Conservation (phyloP, 2,888 invertebrate species). For the Amblyjoppa proteus region DNA sequence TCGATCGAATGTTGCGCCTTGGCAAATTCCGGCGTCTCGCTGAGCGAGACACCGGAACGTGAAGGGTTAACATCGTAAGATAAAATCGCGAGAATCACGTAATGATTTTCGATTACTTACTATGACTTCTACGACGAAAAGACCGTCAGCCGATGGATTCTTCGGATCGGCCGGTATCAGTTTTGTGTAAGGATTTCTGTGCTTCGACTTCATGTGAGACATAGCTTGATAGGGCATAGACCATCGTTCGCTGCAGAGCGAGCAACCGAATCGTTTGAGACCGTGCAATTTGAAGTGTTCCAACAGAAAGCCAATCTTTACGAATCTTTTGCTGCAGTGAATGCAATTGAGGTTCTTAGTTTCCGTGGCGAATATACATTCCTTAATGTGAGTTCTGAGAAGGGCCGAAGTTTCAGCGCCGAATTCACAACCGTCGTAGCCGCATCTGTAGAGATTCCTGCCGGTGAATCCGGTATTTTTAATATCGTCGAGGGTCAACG, state of each 20-base stretch:
- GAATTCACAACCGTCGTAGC: constrained; percentile 84
- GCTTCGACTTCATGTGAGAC: constrained; percentile 86
- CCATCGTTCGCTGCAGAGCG: constrained; percentile 86
- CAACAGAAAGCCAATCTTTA: constrained; percentile 84
- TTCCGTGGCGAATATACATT: constrained; percentile 77
- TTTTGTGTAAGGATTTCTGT: constrained; percentile 84
- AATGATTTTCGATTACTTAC: constrained; percentile 72
- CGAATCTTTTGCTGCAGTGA: constrained; percentile 86
- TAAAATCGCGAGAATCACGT: not conserved
- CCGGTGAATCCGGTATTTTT: constrained; percentile 83
- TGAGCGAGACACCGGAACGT: no score
- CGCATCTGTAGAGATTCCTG: constrained; percentile 86
- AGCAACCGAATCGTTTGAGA: constrained; percentile 87
- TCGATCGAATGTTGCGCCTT: no score
- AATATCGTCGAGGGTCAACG: constrained; percentile 79
- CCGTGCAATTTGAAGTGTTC: constrained; percentile 88
- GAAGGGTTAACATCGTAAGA: no score
- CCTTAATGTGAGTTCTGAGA: constrained; percentile 84
- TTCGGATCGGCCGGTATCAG: constrained; percentile 85
- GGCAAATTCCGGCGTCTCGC: no score
- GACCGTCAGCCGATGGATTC: constrained; percentile 85
- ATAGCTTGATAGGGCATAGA: constrained; percentile 78
- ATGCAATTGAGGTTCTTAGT: constrained; percentile 84
- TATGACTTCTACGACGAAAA: constrained; percentile 85
- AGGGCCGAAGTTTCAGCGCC: constrained; percentile 78